Evolutionary conservation across 2,888 invertebrate species (phyloP).

Genomic region (Crematogaster levior): DNA sequence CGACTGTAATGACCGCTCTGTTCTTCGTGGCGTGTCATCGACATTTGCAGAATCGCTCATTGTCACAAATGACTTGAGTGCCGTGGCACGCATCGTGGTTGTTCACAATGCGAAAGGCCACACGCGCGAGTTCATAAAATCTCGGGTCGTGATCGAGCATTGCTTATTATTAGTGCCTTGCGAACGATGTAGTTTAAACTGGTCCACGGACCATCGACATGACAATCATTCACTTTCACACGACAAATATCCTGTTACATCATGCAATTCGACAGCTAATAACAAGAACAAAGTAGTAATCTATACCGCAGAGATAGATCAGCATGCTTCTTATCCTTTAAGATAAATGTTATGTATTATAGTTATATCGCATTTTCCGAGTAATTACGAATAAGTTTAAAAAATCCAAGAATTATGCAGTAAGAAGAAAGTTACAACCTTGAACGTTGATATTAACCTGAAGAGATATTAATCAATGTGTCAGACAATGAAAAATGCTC

Average conservation of each 20-base stretch:
- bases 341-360: background rate
- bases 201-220: constrained; percentile 13
- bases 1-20: constrained; percentile 53
- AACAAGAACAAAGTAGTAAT: background rate
- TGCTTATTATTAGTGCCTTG: constrained; percentile 62
- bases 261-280: background rate
- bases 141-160: constrained; percentile 35
- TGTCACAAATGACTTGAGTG: constrained; percentile 62
- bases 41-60: constrained; percentile 68
- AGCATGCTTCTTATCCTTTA: background rate
- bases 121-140: constrained; percentile 49
- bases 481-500: constrained; percentile 23
- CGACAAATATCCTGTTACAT: constrained; percentile 28
- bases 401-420: constrained; percentile 4
- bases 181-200: constrained; percentile 43
- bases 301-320: background rate
- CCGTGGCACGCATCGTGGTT: constrained; percentile 26
- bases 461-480: constrained; percentile 15
- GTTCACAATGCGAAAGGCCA: constrained; percentile 51
- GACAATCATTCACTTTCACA: constrained; percentile 32
- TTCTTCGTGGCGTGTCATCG: constrained; percentile 63
- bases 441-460: constrained; percentile 34
- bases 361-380: background rate
- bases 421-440: constrained; percentile 42
- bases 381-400: constrained; percentile 5